Base-by-base conservation (phyloP, 2,113 vertebrate genomes). In the Cryptotis parvus region DNA sequence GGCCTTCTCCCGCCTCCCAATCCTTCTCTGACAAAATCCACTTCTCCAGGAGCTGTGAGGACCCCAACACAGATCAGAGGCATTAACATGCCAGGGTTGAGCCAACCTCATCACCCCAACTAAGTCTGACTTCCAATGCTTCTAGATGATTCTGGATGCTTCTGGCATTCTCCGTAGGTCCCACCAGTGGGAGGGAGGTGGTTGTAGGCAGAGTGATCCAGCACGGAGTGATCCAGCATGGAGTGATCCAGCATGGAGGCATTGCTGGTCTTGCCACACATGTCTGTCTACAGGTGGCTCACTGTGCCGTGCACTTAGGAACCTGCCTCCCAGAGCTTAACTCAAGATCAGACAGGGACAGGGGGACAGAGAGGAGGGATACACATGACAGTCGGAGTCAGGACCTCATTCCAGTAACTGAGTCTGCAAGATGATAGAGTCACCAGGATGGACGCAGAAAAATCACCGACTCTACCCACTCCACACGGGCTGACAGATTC, bases 21-120 rank as follows among this genome's bases (percentile, higher is more conserved):
- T 96, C 95, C 65, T 87, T 97, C 76, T 96, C 96, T 0, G 94
- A 96, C 82, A 96, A 35, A 80, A 97, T 78, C 94, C 93, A 96
- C 79, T 95, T 97, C 35, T 96, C 95, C 82, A 96, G 86, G 49
- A 96, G 91, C 96, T 97, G 35, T 16, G 0, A 33, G 73, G 31
- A n/a, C 65, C 80, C 29, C 66, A 41, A 84, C 81, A 76, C 15
- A 41, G 55, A 61, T 35, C 24, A 4, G 3, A 10, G n/a, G 2
- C 1, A 0, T 74, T 35, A 45, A 72, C 39, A 61, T 12, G 80
- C 26, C 0, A 14, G n/a, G 24, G 39, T 27, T 24, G 4, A 20
- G 68, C 31, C 81, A 20, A 18, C 45, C 2, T 1, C 77, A 5
- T 72, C 12, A 11, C 68, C 22, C 84, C 49, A 33, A 33, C 73